Conservation (phyloP, 23 tunicate genomes). For the Ascidia mentula region DNA sequence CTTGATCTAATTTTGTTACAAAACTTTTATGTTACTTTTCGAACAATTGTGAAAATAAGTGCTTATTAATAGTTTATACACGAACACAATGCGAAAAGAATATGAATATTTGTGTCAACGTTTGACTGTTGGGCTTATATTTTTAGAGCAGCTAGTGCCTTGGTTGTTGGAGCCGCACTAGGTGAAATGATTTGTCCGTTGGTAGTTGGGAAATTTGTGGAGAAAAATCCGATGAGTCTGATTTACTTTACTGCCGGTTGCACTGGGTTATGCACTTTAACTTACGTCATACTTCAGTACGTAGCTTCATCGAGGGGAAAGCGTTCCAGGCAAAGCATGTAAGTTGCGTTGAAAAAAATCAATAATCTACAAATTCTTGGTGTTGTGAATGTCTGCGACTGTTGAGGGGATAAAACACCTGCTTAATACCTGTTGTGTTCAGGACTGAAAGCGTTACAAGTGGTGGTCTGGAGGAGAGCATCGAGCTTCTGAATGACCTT, state of each 20-base stretch:
- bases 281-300: constrained; percentile 23
- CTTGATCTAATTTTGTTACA: no score
- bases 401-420: no score
- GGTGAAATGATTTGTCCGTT: constrained; percentile 78
- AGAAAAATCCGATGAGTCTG: constrained; percentile 68
- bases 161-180: constrained; percentile 73
- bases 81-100: no score
- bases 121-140: no score
- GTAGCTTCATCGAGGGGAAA: constrained; percentile 37
- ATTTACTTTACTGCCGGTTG: constrained; percentile 45
- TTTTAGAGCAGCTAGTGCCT: constrained; percentile 72
- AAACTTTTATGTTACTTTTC: no score
- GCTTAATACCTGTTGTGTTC: no score
- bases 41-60: no score
- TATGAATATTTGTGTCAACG: no score
- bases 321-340: neutral
- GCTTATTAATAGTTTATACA: no score
- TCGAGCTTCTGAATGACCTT: neutral
- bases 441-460: neutral
- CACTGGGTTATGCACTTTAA: constrained; percentile 27
- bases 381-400: no score
- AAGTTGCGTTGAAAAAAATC: no score
- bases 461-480: neutral
- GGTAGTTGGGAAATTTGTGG: constrained; percentile 48
- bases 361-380: no score